Evolutionary conservation across 2,113 vertebrate species (phyloP), one percentile per base, ranked within the genome.

Genomic region (Chaetops frenatus): DNA sequence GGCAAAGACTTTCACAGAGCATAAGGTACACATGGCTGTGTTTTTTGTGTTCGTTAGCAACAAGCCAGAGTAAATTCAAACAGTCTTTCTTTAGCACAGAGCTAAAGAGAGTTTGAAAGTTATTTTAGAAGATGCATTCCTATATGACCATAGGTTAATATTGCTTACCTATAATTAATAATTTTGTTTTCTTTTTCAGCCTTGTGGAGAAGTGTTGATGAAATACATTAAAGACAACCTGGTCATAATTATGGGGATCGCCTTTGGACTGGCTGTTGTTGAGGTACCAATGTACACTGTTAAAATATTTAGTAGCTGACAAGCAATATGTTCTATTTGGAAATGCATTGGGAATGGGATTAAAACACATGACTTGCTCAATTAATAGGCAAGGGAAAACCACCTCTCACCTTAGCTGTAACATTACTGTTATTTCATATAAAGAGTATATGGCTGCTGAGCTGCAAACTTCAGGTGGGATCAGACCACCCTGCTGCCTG

Each of bases 221-320:
- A 10, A 96, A 2, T 15, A 58, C 0, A 0, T 98, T n/a, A 60
- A 91, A 76, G 90, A 96, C 4, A 65, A 86, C 58, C 38, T 97
- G 54, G 2, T 74, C 21, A 74, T 97, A 86, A 12, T 98, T 69
- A 95, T 97, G 72, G 98, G 97, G 45, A 57, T 98, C 0, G 93
- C 98, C 40, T 98, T 98, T 95, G 98, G 98, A 95, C 71, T 98
- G 88, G 96, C 97, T 3, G n/a, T 83, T 73, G 15, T 98, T 48
- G 98, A 98, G 98, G 98, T 98, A 98, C 64, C 31, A 58, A 18
- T 82, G 70, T 35, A 88, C 38, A 70, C 33, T 58, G 62, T 82
- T 91, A 79, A 91, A 91, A 73, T 71, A 71, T 81, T 87, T 86
- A 94, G 48, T 72, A 65, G 44, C 36, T 88, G 56, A 71, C 56